These are phyloP conservation scores for Argyrosomus regius DNA, from an alignment of 2,797 vertebrate species.

Conservation along the genomic window DNA sequence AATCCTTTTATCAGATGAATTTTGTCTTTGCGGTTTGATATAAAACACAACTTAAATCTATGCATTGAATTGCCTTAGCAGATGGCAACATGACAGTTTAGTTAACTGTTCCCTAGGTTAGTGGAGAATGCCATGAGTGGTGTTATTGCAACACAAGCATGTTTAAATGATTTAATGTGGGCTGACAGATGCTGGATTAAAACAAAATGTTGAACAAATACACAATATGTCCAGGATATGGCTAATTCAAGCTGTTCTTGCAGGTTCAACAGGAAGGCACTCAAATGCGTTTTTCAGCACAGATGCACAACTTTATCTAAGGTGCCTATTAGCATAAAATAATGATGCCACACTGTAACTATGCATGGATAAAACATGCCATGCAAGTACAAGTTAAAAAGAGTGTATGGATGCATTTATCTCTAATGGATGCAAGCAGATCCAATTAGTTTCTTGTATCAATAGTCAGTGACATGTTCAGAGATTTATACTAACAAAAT, in stretches of 20 bases:
- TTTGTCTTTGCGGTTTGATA: constrained; percentile 1
- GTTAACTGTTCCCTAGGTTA: constrained; percentile 20
- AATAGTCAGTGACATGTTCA: constrained; percentile 2
- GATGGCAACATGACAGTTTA: constrained; percentile 16
- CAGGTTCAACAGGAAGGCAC: constrained; percentile 1
- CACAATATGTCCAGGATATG: neutral
- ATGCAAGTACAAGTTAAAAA: neutral
- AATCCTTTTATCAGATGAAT: neutral
- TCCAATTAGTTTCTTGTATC: constrained; percentile 20
- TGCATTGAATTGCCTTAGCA: constrained; percentile 12
- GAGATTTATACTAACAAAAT: constrained; percentile 5
- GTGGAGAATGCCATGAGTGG: neutral
- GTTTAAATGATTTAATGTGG: constrained; percentile 9
- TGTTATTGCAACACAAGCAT: constrained; percentile 3
- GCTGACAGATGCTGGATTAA: constrained; percentile 39
- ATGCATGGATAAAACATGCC: neutral
- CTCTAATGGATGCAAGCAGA: constrained; percentile 8
- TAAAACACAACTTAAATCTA: constrained; percentile 17
- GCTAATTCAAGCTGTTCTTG: constrained; percentile 10
- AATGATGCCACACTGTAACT: neutral
- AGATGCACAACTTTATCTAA: constrained; percentile 8
- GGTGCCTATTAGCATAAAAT: neutral
- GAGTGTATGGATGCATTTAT: constrained; percentile 7
- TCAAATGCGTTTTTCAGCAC: neutral
- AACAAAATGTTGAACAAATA: constrained; percentile 4